Evolutionary conservation across 2,888 invertebrate species (phyloP), one percentile per base, ranked within the genome.

Genomic region (Agriopis aurantiaria): DNA sequence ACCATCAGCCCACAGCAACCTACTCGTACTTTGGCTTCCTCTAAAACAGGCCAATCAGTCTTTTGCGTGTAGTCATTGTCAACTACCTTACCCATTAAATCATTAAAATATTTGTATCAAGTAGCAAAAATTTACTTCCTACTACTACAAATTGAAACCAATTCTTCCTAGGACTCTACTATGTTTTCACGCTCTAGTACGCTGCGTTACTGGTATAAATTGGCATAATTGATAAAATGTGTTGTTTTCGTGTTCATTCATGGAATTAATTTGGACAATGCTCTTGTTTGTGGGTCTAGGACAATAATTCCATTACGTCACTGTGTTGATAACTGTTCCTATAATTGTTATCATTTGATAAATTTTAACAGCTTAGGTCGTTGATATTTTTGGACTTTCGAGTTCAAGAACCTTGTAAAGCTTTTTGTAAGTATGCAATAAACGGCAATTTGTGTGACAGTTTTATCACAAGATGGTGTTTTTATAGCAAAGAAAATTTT

Each of bases 231-330:
- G 81, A 80, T 80, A 80, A 81, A 82, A 81, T 72, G 62, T 73
- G 77, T 80, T 81, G 79, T 84, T 81, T 83, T 81, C 72, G 71
- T 71, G 73, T 80, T 79, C 75, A 80, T 82, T 80, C 79, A 73
- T 72, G 70, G 69, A 76, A 60, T 70, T 77, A 71, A 72, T 79
- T 77, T 66, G 75, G 74, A 79, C 73, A 79, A 79, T 77, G 68
- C 68, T 67, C 68, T 66, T 74, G 79, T 80, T 84, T 80, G 75
- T 82, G 65, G 80, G 82, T 81, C 81, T 81, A 75, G 78, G 74
- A 72, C 79, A 75, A 23, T 77, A 71, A 76, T 81, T 81, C 71
- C 73, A 72, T 85, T 82, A 79, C 81, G 81, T 87, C 82, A 81
- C 55, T 23, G 14, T 40, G 46, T 46, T 58, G 57, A 23, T 45